Conservation (phyloP, 2,797 vertebrate species). For the Labeo calbasu region DNA sequence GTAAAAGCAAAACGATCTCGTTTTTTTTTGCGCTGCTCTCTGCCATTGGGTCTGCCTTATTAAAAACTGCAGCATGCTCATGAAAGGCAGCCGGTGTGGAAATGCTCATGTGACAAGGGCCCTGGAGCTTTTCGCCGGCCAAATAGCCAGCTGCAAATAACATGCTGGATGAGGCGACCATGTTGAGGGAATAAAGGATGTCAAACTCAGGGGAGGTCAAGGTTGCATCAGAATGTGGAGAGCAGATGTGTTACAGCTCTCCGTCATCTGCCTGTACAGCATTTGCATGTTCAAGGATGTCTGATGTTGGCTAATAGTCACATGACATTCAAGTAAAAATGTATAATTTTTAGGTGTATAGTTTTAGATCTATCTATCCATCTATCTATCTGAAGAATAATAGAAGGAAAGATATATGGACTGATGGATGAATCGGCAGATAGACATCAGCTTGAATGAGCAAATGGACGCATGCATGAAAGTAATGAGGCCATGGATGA, state of each 20-base stretch:
- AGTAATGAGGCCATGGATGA: conserved; percentile 40
- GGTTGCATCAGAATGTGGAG: conserved; percentile 66
- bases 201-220: conserved; percentile 72
- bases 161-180: conserved; percentile 67
- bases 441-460: conserved; percentile 15
- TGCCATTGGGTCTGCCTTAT: conserved; percentile 31
- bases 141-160: conserved; percentile 75
- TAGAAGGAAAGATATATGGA: background rate
- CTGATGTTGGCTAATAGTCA: conserved; percentile 3
- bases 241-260: conserved; percentile 76
- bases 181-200: conserved; percentile 72
- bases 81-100: conserved; percentile 39
- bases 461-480: background rate
- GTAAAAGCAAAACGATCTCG: background rate
- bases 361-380: background rate
- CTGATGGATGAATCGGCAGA: conserved; percentile 20
- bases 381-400: background rate
- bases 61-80: conserved; percentile 49
- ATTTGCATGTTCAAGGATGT: conserved; percentile 58
- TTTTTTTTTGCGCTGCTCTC: conserved; percentile 33
- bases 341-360: background rate
- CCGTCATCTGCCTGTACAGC: conserved; percentile 72
- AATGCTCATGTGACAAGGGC: conserved; percentile 31
- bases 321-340: background rate
- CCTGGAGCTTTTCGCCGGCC: conserved; percentile 50